Evolutionary conservation across 2,113 vertebrate genomes (phyloP).

Genomic region (Thinocorus orbignyianus): DNA sequence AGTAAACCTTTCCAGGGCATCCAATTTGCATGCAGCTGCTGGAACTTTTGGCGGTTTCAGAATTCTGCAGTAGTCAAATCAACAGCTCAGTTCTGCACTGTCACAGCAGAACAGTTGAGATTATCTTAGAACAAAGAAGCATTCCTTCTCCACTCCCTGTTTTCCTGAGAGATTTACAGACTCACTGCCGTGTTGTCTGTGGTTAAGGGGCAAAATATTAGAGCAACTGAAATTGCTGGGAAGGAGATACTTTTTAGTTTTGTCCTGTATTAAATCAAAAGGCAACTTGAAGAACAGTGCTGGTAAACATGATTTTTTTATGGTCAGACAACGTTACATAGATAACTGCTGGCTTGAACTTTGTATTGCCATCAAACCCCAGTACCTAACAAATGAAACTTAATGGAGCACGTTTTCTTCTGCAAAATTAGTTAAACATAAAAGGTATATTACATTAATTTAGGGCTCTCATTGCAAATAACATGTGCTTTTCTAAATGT

Average conservation of each 20-base stretch:
- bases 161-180: neutral
- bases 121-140: neutral
- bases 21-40: conserved; percentile 64
- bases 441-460: neutral
- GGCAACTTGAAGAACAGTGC: too few species aligned
- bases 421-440: neutral
- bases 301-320: too few species aligned
- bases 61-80: conserved; percentile 63
- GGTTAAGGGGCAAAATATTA: neutral
- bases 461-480: neutral
- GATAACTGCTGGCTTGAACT: neutral
- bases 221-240: neutral
- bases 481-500: neutral
- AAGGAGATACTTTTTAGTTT: neutral
- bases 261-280: neutral
- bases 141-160: neutral
- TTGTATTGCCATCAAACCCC: neutral
- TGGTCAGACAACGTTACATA: neutral
- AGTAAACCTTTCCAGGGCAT: neutral
- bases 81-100: neutral
- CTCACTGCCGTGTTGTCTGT: neutral
- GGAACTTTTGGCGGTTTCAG: conserved; percentile 27
- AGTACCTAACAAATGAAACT: neutral
- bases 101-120: neutral
- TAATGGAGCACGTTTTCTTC: neutral